These are phyloP conservation scores for Alloplasta piceator DNA, from an alignment of 2,888 invertebrate species.

Conservation along the genomic window DNA sequence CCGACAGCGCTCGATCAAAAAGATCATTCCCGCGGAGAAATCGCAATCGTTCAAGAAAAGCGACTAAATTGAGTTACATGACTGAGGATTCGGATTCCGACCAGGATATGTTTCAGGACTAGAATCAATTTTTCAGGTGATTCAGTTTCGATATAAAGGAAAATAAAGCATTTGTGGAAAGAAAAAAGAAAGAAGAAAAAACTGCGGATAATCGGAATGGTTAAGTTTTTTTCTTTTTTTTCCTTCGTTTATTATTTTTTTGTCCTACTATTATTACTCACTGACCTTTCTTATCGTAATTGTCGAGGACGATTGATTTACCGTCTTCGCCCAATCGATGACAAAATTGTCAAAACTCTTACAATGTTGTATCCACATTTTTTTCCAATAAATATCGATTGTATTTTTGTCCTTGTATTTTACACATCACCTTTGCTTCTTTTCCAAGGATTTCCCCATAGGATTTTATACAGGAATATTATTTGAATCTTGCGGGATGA, in stretches of 20 bases:
- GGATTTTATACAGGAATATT: slow-evolving; percentile 53
- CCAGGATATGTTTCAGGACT: slow-evolving; percentile 74
- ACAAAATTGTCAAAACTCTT: slow-evolving; percentile 3
- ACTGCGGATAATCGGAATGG: not conserved
- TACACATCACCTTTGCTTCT: no score
- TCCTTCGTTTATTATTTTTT: not conserved
- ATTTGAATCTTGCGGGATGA: no score
- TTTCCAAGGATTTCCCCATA: no score
- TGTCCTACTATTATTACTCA: no score
- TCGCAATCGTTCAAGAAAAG: slow-evolving; percentile 29
- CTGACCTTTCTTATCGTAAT: not conserved
- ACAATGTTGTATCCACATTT: slow-evolving; percentile 43
- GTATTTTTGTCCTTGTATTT: slow-evolving; percentile 13
- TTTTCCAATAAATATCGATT: slow-evolving; percentile 57
- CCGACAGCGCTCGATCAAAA: no score
- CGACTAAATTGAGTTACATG: slow-evolving; percentile 27
- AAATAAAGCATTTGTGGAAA: not conserved
- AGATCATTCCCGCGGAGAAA: not conserved
- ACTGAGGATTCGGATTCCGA: slow-evolving; percentile 68
- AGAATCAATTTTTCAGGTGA: slow-evolving; percentile 36
- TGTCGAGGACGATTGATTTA: not conserved
- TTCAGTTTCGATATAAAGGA: not conserved
- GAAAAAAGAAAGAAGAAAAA: slow-evolving; percentile 2
- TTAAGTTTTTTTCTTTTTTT: slow-evolving; percentile 22
- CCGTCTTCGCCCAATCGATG: slow-evolving; percentile 6